These are phyloP conservation scores for Pomacea maculata DNA, from an alignment of 1,140 invertebrate genomes.

Conservation along the genomic window DNA sequence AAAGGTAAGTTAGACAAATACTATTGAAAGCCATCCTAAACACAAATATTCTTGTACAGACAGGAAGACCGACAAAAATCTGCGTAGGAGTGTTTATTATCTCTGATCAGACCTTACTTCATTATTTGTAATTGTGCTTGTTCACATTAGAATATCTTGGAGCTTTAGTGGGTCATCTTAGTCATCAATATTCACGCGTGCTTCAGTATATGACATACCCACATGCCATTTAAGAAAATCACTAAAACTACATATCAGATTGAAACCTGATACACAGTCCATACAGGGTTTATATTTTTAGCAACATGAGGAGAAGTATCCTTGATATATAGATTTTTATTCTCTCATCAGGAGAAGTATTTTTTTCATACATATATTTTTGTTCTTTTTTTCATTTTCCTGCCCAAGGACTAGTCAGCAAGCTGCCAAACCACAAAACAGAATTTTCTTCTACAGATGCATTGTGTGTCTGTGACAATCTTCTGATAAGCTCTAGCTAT, in stretches of 20 bases:
- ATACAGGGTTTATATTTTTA: too few species aligned
- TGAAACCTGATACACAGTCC: too few species aligned
- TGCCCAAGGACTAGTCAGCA: conserved; percentile 44
- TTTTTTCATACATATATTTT: not conserved
- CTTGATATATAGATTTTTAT: not conserved
- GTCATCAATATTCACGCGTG: too few species aligned
- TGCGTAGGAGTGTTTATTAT: too few species aligned
- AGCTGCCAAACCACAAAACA: conserved; percentile 48
- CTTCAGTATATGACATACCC: too few species aligned
- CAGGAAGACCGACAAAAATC: too few species aligned
- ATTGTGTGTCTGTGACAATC: conserved; percentile 36
- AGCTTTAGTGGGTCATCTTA: too few species aligned
- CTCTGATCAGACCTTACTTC: not conserved
- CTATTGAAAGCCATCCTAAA: not conserved
- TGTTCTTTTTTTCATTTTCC: not conserved
- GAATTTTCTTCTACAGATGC: conserved; percentile 58
- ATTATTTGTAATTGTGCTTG: not conserved
- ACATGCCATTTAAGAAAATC: too few species aligned
- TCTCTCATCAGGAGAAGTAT: not conserved
- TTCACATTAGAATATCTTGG: not conserved
- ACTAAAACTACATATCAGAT: too few species aligned
- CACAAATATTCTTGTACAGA: too few species aligned
- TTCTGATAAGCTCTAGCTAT: conserved; percentile 51
- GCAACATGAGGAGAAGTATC: not conserved
- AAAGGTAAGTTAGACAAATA: conserved; percentile 36